These are phyloP conservation scores for Phortica variegata DNA, from an alignment of 1,140 invertebrate species.

Conservation along the genomic window DNA sequence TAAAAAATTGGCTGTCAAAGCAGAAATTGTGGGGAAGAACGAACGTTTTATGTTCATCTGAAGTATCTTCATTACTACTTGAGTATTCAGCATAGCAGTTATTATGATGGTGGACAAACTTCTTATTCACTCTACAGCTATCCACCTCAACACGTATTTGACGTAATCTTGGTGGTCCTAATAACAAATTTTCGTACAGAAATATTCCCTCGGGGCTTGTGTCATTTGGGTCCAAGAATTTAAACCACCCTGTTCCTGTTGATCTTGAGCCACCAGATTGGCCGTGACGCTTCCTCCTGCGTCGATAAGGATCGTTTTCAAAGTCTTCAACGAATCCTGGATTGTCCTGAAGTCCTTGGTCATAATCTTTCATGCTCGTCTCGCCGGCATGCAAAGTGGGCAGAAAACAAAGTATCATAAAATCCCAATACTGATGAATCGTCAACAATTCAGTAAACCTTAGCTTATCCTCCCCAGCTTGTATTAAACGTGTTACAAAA, in stretches of 20 bases:
- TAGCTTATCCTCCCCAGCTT: not conserved
- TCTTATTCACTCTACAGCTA: constrained; percentile 7
- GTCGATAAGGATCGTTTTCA: too few relatives aligned
- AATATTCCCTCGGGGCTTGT: not conserved
- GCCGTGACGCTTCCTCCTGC: too few relatives aligned
- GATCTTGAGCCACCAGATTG: too few relatives aligned
- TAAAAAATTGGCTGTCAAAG: too few relatives aligned
- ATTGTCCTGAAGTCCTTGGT: too few relatives aligned
- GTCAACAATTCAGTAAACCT: constrained; percentile 7
- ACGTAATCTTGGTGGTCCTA: constrained; percentile 20
- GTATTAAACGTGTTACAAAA: constrained; percentile 4
- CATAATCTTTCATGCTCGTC: too few relatives aligned
- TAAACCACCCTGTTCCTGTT: too few relatives aligned
- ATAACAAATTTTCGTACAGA: constrained; percentile 18
- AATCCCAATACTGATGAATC: constrained; percentile 12
- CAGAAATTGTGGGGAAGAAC: not conserved
- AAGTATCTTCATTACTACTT: constrained; percentile 1
- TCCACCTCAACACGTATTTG: constrained; percentile 19
- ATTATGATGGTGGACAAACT: constrained; percentile 12
- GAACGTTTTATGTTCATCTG: constrained; percentile 3
- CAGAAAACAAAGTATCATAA: constrained; percentile 6
- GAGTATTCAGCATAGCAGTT: constrained; percentile 17
- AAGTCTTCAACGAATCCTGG: too few relatives aligned
- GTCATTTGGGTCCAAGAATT: too few relatives aligned
- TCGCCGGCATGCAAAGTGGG: constrained; percentile 2